Evolutionary conservation across 2,113 vertebrate genomes (phyloP).

Genomic region (Pelmatolapia mariae): DNA sequence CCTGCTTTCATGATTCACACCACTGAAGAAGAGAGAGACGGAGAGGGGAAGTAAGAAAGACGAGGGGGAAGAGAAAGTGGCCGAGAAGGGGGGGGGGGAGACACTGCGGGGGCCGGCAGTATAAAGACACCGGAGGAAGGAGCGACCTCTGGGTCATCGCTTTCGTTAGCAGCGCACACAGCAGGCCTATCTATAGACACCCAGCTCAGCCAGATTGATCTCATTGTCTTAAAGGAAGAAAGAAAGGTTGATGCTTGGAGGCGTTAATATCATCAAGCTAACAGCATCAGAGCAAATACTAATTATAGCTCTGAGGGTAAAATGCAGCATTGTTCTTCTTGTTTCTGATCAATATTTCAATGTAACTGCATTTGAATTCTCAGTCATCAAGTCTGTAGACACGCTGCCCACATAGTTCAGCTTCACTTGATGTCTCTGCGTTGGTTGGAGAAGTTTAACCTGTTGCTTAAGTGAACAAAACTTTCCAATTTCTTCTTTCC

Average conservation of each 20-base stretch:
- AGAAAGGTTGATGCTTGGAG: conserved; percentile 1
- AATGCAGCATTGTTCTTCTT: neutral
- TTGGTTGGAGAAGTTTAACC: neutral
- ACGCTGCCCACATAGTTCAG: neutral
- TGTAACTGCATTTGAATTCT: neutral
- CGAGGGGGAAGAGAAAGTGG: conserved; percentile 15
- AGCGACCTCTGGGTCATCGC: conserved; percentile 43
- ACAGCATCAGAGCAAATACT: conserved; percentile 5
- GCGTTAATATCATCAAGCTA: conserved; percentile 10
- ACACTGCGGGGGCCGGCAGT: conserved; percentile 23
- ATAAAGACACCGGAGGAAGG: conserved; percentile 56
- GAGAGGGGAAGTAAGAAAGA: conserved; percentile 24
- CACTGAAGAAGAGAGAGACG: conserved; percentile 56
- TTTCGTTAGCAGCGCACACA: conserved; percentile 41
- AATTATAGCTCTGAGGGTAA: neutral
- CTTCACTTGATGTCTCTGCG: neutral
- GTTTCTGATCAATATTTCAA: neutral
- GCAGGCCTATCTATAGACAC: conserved; percentile 32
- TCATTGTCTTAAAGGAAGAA: conserved; percentile 32
- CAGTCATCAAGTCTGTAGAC: neutral
- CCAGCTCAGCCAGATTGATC: conserved; percentile 8
- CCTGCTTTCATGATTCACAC: conserved; percentile 65
- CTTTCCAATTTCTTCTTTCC: neutral
- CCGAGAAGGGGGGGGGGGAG: neutral
- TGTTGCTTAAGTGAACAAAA: neutral